Percentiles rank a stretch among this genome's conserved stretches.
phyloP scores from a whole-genome alignment of 2,113 vertebrate genomes.

The Brachyhypopomus occidentalis region DNA sequence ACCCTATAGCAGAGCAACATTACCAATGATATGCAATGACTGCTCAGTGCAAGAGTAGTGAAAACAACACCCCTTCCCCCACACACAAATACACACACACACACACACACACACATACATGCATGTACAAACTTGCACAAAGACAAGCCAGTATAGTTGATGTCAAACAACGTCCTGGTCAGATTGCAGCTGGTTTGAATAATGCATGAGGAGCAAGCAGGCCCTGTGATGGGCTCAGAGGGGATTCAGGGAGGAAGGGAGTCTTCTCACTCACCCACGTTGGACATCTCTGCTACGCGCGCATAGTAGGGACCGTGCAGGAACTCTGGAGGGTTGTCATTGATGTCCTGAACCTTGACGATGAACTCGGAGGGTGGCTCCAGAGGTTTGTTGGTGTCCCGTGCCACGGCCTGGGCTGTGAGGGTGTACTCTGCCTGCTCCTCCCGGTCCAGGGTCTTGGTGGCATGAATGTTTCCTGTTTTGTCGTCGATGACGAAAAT shows the following conservation, averaged over 20 bases:
- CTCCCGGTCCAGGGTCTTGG: conserved; percentile 95
- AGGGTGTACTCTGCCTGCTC: conserved; percentile 96
- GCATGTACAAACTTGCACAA: too few relatives aligned
- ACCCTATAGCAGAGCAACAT: conserved; percentile 54
- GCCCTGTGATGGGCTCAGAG: neutral
- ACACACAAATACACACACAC: conserved; percentile 36
- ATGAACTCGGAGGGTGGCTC: conserved; percentile 98
- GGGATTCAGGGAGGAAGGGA: conserved; percentile 20
- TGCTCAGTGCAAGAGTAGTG: conserved; percentile 14
- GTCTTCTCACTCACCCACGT: conserved; percentile 86
- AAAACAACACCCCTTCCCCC: conserved; percentile 30
- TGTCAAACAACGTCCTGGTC: conserved; percentile 38
- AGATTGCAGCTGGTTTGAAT: conserved; percentile 47
- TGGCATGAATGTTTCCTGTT: conserved; percentile 98
- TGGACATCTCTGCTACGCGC: conserved; percentile 96
- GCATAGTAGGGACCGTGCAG: conserved; percentile 94
- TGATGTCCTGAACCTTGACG: conserved; percentile 99
- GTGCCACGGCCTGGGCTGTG: conserved; percentile 92
- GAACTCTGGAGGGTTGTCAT: conserved; percentile 96
- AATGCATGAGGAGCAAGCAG: conserved; percentile 50
- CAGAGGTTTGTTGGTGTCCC: conserved; percentile 90
- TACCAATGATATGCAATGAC: conserved; percentile 57
- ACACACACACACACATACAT: conserved; percentile 14
- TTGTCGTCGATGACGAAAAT: conserved; percentile 99
- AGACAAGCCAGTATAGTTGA: conserved; percentile 34